Base-by-base conservation (phyloP, 2,113 vertebrate species). In the Gymnobelideus leadbeateri region DNA sequence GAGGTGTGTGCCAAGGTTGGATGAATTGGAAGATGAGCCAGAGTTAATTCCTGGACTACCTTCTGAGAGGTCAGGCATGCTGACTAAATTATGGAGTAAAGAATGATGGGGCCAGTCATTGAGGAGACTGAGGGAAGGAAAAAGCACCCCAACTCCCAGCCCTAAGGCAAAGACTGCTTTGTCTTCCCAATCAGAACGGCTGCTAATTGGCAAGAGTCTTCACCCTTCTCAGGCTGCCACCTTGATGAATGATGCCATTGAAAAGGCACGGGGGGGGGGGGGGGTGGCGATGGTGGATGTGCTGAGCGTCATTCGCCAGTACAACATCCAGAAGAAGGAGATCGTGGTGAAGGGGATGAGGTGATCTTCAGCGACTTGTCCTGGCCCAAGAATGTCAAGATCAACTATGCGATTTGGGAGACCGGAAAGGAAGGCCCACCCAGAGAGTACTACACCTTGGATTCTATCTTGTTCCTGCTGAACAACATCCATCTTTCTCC, bases 401-500 rank as follows among this genome's bases (percentile, higher is more conserved):
- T 99, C 91, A 99, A 99, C 99, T 99, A 99, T 97, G 99, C 99
- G 89, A 99, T 99, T 68, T 99, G 98, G 99, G 99, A 99, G 99
- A 99, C 99, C 53, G 99, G 99, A 52, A 99, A 99, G 53, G 99
- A 99, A 97, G 99, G 99, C 84, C 99, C 99, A 51, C 99, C 99
- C 90, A 99, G 99, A 97, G 99, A 99, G 96, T 99, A 99, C 97
- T 99, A 99, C 96, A 99, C 99, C 11, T 99, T 99, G 98, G 99
- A 99, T 98, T 99, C 99, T 0, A 99, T 99, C 96, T 98, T 99
- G 97, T 99, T 99, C 97, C 98, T 99, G 8, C 99, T 99, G 96
- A 99, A 99, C 98, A 99, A 99, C 98, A 99, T 99, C 51, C 99
- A 99, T 97, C 99, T 99, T 96, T 99, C 99, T 77, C 99, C 99